phyloP scores from a whole-genome alignment of 2,797 vertebrate genomes.

The Poeciliopsis presidionis region DNA sequence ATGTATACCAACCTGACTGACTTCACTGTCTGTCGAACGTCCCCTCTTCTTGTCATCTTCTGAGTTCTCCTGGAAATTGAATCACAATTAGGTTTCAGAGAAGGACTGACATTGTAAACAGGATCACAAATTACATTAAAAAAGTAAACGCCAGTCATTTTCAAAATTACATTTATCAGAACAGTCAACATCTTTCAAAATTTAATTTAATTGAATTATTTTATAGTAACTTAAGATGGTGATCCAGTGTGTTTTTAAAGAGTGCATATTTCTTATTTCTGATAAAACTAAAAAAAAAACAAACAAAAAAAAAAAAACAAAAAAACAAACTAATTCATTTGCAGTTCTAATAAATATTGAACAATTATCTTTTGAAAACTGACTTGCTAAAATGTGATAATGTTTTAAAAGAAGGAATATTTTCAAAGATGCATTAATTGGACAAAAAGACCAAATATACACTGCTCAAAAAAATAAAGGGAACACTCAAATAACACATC shows the following conservation, averaged over 20 bases:
- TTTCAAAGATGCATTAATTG: not conserved
- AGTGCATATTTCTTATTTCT: not conserved
- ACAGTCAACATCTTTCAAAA: not conserved
- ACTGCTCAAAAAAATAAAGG: too few species aligned
- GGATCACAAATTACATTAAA: not conserved
- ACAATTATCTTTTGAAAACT: not conserved
- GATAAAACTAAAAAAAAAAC: not conserved
- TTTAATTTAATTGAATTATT: not conserved
- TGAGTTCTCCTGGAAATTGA: constrained; percentile 83
- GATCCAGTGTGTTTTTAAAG: not conserved
- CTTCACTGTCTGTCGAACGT: constrained; percentile 88
- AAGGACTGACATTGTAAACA: not conserved
- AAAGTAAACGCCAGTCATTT: not conserved
- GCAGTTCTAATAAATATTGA: not conserved
- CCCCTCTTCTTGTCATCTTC: constrained; percentile 91
- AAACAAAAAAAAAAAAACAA: too few species aligned
- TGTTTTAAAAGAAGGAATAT: not conserved
- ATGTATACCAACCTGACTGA: constrained; percentile 82
- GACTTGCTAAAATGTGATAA: not conserved
- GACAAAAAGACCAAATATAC: not conserved
- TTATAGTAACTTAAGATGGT: not conserved
- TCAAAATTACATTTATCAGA: not conserved
- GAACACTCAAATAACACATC: too few species aligned
- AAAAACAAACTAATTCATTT: not conserved
- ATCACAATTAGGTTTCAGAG: not conserved